Evolutionary conservation across 2,113 vertebrate species (phyloP).

Genomic region (Arothron firmamentum): DNA sequence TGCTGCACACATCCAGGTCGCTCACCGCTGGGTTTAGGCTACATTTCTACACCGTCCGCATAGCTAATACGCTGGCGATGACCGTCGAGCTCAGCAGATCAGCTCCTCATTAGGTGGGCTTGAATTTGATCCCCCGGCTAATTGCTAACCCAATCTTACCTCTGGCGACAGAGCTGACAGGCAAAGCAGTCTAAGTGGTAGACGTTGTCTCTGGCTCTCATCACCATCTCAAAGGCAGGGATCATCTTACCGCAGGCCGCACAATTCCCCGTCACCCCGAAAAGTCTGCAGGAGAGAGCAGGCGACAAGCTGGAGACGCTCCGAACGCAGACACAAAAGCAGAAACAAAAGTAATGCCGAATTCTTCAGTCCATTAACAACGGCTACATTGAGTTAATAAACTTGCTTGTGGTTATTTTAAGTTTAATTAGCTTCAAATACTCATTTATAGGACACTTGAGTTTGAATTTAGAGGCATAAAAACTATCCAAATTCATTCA

Average conservation of each 20-base stretch:
- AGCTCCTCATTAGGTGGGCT: constrained; percentile 42
- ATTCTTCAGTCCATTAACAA: too few species aligned
- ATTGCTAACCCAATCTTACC: constrained; percentile 80
- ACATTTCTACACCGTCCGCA: too few species aligned
- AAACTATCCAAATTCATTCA: too few species aligned
- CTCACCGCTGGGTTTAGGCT: too few species aligned
- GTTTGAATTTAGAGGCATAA: too few species aligned
- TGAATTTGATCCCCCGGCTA: constrained; percentile 62
- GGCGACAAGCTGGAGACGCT: constrained; percentile 16
- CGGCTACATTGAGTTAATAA: too few species aligned
- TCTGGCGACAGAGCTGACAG: constrained; percentile 99
- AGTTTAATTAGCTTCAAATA: too few species aligned
- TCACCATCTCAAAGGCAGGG: constrained; percentile 99
- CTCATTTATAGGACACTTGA: too few species aligned
- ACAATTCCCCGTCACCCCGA: constrained; percentile 97
- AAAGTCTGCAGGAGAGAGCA: constrained; percentile 81
- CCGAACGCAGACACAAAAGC: constrained; percentile 24
- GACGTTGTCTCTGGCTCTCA: constrained; percentile 98
- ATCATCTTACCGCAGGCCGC: constrained; percentile 99
- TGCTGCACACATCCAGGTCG: constrained; percentile 24
- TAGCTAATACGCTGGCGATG: constrained; percentile 7
- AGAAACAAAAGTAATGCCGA: constrained; percentile 6
- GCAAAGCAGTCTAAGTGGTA: constrained; percentile 99
- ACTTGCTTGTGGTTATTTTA: too few species aligned
- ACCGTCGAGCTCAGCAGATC: constrained; percentile 39